Percentiles rank a stretch among this genome's conserved stretches.
phyloP scores from a whole-genome alignment of 2,888 invertebrate genomes.

The Epistrophe grossulariae region DNA sequence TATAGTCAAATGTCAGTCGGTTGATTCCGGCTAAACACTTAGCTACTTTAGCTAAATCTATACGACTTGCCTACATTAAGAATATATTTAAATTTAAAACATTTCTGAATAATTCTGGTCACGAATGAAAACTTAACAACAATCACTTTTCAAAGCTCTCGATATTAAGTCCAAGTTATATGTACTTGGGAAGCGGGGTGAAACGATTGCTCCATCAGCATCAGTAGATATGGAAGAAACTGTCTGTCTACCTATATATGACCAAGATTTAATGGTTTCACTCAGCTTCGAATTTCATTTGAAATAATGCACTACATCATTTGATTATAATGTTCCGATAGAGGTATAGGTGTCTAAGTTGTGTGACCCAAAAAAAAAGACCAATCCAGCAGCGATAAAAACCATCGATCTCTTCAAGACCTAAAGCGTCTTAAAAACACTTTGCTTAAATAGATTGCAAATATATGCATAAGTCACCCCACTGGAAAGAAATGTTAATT shows the following conservation, averaged over 20 bases:
- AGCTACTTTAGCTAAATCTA: slow-evolving; percentile 36
- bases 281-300: slow-evolving; percentile 31
- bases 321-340: slow-evolving; percentile 56
- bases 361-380: slow-evolving; percentile 44
- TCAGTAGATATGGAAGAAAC: slow-evolving; percentile 64
- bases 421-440: slow-evolving; percentile 48
- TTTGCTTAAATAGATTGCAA: slow-evolving; percentile 6
- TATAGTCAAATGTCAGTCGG: slow-evolving; percentile 58
- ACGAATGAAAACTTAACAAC: slow-evolving; percentile 69
- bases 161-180: slow-evolving; percentile 31
- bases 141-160: slow-evolving; percentile 66
- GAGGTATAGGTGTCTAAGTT: slow-evolving; percentile 38
- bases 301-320: slow-evolving; percentile 31
- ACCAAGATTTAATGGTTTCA: slow-evolving; percentile 35
- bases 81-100: slow-evolving; percentile 43
- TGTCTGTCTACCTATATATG: slow-evolving; percentile 32
- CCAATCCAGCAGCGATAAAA: slow-evolving; percentile 9
- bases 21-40: slow-evolving; percentile 66
- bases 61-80: slow-evolving; percentile 33
- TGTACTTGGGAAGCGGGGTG: slow-evolving; percentile 41
- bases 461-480: slow-evolving; percentile 7
- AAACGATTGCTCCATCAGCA: slow-evolving; percentile 47
- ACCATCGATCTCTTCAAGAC: slow-evolving; percentile 53
- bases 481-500: slow-evolving; percentile 5
- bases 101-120: slow-evolving; percentile 70